A percentile compares a stretch with the other conserved stretches of the same genome.
phyloP scores from a whole-genome alignment of 2,888 invertebrate genomes.

The Strigamia transsilvanica region DNA sequence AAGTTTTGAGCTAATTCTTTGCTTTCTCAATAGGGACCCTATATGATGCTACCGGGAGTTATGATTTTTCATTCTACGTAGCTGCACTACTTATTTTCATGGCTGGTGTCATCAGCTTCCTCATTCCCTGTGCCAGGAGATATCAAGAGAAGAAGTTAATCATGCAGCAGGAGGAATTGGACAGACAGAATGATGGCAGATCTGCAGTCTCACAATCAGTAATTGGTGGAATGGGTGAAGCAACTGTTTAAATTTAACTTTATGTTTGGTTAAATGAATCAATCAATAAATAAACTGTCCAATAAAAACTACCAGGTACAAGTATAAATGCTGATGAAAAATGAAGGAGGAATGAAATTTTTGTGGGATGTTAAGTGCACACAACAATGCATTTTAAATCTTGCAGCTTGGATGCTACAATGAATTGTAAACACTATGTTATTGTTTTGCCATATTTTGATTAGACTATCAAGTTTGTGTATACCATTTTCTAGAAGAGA shows the following conservation, averaged over 20 bases:
- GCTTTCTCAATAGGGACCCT: slow-evolving; percentile 84
- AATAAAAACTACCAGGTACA: slow-evolving; percentile 2
- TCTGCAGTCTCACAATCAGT: background rate
- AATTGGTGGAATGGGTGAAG: background rate
- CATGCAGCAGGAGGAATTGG: background rate
- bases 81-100: slow-evolving; percentile 87
- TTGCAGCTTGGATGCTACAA: background rate
- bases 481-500: background rate
- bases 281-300: background rate
- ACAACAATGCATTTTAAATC: slow-evolving; percentile 18
- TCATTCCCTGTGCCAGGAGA: slow-evolving; percentile 60
- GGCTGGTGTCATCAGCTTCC: slow-evolving; percentile 79
- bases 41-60: slow-evolving; percentile 85
- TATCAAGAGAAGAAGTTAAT: slow-evolving; percentile 57
- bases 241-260: background rate
- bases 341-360: background rate
- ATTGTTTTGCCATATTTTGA: slow-evolving; percentile 40
- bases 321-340: background rate
- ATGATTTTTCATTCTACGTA: slow-evolving; percentile 89
- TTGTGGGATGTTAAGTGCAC: background rate
- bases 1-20: slow-evolving; percentile 61
- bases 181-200: background rate
- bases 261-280: background rate
- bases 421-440: background rate
- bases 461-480: slow-evolving; percentile 28